phyloP scores from a whole-genome alignment of 1,140 invertebrate species.

The Zaprionus gabonicus region DNA sequence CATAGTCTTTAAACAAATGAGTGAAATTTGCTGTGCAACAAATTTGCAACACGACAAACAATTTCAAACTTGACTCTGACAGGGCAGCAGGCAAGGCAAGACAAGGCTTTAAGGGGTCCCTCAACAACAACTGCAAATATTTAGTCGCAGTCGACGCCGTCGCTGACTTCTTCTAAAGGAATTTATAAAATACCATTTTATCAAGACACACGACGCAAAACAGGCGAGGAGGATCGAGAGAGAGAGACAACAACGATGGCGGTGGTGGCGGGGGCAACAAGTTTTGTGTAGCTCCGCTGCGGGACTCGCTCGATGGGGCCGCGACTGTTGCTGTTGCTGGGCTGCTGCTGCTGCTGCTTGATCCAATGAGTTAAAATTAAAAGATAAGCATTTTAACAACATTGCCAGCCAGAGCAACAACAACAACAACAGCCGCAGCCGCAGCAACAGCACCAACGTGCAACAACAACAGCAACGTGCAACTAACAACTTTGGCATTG shows the following conservation, averaged over 20 bases:
- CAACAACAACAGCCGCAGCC: slow-evolving; percentile 13
- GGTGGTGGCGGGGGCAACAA: slow-evolving; percentile 54
- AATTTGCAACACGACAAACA: slow-evolving; percentile 62
- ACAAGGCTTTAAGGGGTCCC: slow-evolving; percentile 36
- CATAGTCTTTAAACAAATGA: slow-evolving; percentile 47
- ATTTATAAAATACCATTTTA: slow-evolving; percentile 83
- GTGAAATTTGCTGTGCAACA: slow-evolving; percentile 74
- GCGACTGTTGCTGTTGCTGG: slow-evolving; percentile 56
- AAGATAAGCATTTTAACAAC: slow-evolving; percentile 83
- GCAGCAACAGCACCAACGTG: slow-evolving; percentile 2
- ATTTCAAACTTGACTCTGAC: slow-evolving; percentile 63
- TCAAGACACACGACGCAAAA: slow-evolving; percentile 76
- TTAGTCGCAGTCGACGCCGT: slow-evolving; percentile 33
- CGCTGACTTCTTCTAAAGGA: slow-evolving; percentile 72
- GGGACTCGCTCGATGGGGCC: slow-evolving; percentile 13
- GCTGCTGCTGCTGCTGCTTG: slow-evolving; percentile 58
- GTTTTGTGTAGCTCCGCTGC: slow-evolving; percentile 51
- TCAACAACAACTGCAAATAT: slow-evolving; percentile 46
- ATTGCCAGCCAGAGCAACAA: slow-evolving; percentile 53
- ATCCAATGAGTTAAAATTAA: slow-evolving; percentile 84
- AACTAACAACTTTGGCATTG: slow-evolving; percentile 84
- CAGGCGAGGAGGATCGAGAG: slow-evolving; percentile 12
- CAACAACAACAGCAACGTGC: slow-evolving; percentile 61
- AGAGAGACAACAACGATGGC: slow-evolving; percentile 16
- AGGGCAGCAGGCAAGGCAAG: slow-evolving; percentile 6